Evolutionary conservation across 2,113 vertebrate species (phyloP).

Genomic region (Megaceryle torquata): DNA sequence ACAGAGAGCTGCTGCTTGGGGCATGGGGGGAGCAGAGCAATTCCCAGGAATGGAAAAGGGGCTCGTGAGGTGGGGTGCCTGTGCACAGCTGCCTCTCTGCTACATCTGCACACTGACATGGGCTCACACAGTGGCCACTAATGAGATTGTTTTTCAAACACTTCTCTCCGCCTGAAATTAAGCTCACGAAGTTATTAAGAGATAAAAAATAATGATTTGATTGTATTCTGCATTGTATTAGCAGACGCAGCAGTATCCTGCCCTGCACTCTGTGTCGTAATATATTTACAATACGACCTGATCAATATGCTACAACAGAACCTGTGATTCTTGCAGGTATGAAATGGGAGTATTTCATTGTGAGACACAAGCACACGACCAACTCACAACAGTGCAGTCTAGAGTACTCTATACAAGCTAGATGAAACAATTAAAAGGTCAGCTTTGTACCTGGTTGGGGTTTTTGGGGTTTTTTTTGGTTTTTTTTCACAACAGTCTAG

Average conservation of each 20-base stretch:
- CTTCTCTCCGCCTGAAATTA: conserved; percentile 32
- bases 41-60: not conserved
- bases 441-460: not conserved
- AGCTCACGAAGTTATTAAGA: not conserved
- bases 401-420: not conserved
- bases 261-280: not conserved
- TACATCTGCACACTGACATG: fast-evolving
- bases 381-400: not conserved
- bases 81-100: not conserved
- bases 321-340: not conserved
- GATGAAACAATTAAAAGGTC: not conserved
- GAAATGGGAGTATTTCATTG: conserved; percentile 17
- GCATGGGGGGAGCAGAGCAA: not conserved
- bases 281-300: conserved; percentile 26
- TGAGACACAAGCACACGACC: not conserved
- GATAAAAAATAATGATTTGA: conserved; percentile 38
- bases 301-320: conserved; percentile 55
- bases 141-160: not conserved
- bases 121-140: not conserved
- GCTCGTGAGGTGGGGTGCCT: fast-evolving
- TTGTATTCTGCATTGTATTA: not conserved
- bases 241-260: not conserved
- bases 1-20: not conserved
- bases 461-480: not conserved
- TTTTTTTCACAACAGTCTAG: not conserved